Evolutionary conservation across 2,113 vertebrate genomes (phyloP), one percentile per base, ranked within the genome.

Genomic region (Burhinus oedicnemus): DNA sequence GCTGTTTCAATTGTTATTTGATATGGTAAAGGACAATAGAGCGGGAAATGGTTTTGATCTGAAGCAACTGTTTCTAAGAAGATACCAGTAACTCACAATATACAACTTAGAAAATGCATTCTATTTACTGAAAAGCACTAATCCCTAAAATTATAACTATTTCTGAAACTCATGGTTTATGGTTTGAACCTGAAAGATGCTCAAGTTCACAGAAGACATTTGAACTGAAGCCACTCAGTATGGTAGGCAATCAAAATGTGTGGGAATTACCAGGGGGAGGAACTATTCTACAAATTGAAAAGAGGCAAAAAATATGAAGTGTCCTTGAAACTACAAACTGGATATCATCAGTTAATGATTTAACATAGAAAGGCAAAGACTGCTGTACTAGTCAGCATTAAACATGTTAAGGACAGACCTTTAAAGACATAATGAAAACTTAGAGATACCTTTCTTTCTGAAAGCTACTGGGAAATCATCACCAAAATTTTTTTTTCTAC

Each of bases 1-100:
- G 96, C 97, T 96, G 91, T 98, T 98, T 98, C 98, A 98, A 97
- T 98, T 98, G 98, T 98, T 98, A 98, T 98, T 98, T 98, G 98
- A 99, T 98, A 99, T 83, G 97, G 93, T 89, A 94, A 97, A 96
- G 96, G 96, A 98, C 98, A 98, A 98, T 93, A 97, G 96, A 97
- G 89, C 86, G 54, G 65, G 64, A 97, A 97, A 97, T 22, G 72
- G 89, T 97, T 98, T 97, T 98, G 95, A 98, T 98, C 94, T 96
- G 86, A 90, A 98, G 96, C 98, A 98, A 99, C 98, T 98, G 98
- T 98, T 98, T 97, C 98, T 98, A 98, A 98, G 96, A 98, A 98
- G 98, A 98, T 98, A 98, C 96, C 98, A 98, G 97, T 98, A 98
- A 97, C 96, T 98, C 97, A 98, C 98, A 94, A 93, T 84, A 74